A percentile compares a stretch with the other conserved stretches of the same genome.
Evolutionary conservation across 2,888 invertebrate species (phyloP).

Genomic region (Leptinotarsa haldemani): DNA sequence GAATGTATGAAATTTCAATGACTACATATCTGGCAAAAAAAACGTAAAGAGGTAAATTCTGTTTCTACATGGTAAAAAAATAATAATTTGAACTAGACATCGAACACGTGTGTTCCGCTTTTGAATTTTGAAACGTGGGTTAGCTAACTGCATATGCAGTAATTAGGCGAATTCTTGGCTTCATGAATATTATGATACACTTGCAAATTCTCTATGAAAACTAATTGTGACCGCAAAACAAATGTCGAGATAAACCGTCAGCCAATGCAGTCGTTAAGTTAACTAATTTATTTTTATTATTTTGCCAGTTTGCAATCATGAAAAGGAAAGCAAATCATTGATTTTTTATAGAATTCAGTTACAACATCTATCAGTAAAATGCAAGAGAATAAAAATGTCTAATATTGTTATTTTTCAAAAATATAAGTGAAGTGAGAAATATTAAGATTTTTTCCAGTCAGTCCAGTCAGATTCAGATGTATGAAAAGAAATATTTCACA

Average conservation of each 20-base stretch:
- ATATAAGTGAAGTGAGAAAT: too few species aligned
- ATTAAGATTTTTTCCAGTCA: too few species aligned
- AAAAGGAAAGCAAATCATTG: neutral
- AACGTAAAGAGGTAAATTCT: neutral
- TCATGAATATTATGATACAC: neutral
- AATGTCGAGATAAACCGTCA: neutral
- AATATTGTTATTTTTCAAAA: too few species aligned
- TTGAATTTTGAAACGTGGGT: too few species aligned
- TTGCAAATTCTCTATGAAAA: neutral
- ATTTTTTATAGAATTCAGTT: neutral
- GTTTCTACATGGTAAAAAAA: neutral
- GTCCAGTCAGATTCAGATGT: too few species aligned
- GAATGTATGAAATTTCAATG: too few species aligned
- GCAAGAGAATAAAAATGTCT: too few species aligned
- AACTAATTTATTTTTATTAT: neutral
- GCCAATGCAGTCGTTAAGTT: neutral
- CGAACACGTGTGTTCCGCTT: neutral
- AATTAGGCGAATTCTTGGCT: neutral
- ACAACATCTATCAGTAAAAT: too few species aligned
- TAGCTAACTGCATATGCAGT: neutral
- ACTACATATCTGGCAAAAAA: neutral
- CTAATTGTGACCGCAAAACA: neutral
- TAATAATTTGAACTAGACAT: constrained; percentile 13
- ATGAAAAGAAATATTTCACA: too few species aligned
- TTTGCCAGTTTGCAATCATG: too few species aligned